Base-by-base conservation (phyloP, 2,797 vertebrate genomes). In the Euphonia xanthogaster region DNA sequence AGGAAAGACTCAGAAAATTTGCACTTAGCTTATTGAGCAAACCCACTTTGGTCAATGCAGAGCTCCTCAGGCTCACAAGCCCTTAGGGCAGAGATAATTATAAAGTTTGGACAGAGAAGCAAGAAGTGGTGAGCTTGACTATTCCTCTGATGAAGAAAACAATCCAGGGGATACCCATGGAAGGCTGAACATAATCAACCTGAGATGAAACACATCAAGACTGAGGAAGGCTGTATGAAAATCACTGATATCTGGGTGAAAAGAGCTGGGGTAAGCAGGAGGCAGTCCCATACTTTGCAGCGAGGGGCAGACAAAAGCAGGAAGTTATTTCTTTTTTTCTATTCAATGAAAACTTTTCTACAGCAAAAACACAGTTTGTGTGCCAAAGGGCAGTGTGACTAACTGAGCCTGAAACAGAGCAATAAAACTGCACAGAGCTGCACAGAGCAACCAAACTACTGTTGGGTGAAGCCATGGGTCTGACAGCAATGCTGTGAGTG, bases 21-120 rank as follows among this genome's bases (percentile, higher is more conserved):
- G 31, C 54, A 47, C 50, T 94, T 72, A 72, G 27, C 33, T 66
- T 37, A 39, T 37, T 0, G 1, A 83, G 57, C 65, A 95, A 88
- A 65, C 28, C 4, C 17, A 40, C 62, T 81, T 88, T 68, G 92
- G 81, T 70, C n/a, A 95, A 95, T 94, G 74, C 83, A 63, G 47
- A 74, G 53, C 54, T 96, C 61, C 63, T 93, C 84, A 67, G 63
- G 90, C 93, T 97, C 68, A 63, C 60, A 71, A 67, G 62, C 97
- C 83, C 96, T 88, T 7, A 47, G 88, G 95, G 88, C 85, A 91
- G 67, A 97, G 82, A 78, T 97, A 97, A 98, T 97, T 97, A 66
- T 47, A 94, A 97, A 96, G 85, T 95, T 96, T 90, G 96, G 91
- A 93, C 88, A 93, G 89, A 96, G 87, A 45, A 97, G 66, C 70